phyloP scores from a whole-genome alignment of 23 tunicate genomes.

The Ciona savignyi region DNA sequence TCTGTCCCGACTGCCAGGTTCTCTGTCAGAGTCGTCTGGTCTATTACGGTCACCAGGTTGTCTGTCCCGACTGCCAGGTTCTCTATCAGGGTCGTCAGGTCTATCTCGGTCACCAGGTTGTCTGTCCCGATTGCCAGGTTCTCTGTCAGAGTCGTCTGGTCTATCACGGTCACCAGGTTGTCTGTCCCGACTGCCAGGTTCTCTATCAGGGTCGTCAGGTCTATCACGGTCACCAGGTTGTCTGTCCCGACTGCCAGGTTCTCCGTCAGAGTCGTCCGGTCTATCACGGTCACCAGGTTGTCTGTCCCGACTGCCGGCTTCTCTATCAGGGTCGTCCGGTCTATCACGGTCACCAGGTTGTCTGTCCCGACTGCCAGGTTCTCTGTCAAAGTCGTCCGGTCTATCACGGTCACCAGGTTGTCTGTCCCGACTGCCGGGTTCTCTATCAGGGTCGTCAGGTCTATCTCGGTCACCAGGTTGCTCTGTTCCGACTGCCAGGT shows the following conservation, averaged over 20 bases:
- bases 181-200: not conserved
- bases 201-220: no score
- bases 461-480: not conserved
- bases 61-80: not conserved
- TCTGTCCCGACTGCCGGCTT: not conserved
- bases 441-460: not conserved
- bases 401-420: not conserved
- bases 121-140: not conserved
- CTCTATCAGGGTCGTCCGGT: no score
- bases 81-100: no score
- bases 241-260: not conserved
- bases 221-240: not conserved
- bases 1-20: not conserved
- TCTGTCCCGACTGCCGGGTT: not conserved
- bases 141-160: no score
- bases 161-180: constrained; percentile 1
- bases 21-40: no score
- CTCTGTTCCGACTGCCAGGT: not conserved
- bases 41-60: not conserved
- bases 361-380: not conserved
- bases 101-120: not conserved
- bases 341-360: not conserved
- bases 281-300: constrained; percentile 1
- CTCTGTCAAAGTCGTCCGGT: no score
- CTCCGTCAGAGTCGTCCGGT: no score